Base-by-base conservation (phyloP, 2,113 vertebrate species). In the Albula glossodonta region DNA sequence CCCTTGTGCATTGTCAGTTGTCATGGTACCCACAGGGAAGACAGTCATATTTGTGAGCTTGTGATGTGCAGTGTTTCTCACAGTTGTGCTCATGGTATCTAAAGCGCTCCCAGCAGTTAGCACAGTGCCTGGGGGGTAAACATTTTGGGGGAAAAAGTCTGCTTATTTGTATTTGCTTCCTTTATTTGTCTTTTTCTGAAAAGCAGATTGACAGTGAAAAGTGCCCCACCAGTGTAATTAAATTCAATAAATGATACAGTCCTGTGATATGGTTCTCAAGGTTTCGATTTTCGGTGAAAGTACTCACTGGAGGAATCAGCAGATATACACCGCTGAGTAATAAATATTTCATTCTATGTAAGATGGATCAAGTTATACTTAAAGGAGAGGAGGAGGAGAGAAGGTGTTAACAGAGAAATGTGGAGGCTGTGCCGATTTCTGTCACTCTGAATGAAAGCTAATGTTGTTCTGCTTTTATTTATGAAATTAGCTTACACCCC, bases 261-360 rank as follows among this genome's bases (percentile, higher is more conserved):
- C 87, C 87, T 82, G 80, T 88, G 87, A 83, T 82, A 66, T 82
- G 87, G 81, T 89, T 92, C 87, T 74, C 52, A 56, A 83, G 90
- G 89, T 92, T 89, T 93, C 83, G 81, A 70, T 88, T 92, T 92
- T 90, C 48, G 57, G 86, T 85, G 56, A 80, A 88, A 89, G 89
- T 17, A 90, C 63, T 83, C 66, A 57, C 81, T 66, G 78, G 25
- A 78, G 82, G 84, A 90, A 91, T 90, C 90, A 89, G 90, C 91
- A 83, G 86, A 87, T 88, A 87, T 87, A 92, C 87, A 87, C 89
- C 88, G 9, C 15, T 57, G 91, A 92, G 91, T 90, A 88, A 94
- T 94, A 86, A 93, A 94, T 93, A 93, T 93, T 93, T 92, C 87
- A 94, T 93, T 17, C 82, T 82, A 87, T 41, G 31, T 83, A 87